Conservation (phyloP, 2,888 invertebrate genomes). For the Cerastis rubricosa region DNA sequence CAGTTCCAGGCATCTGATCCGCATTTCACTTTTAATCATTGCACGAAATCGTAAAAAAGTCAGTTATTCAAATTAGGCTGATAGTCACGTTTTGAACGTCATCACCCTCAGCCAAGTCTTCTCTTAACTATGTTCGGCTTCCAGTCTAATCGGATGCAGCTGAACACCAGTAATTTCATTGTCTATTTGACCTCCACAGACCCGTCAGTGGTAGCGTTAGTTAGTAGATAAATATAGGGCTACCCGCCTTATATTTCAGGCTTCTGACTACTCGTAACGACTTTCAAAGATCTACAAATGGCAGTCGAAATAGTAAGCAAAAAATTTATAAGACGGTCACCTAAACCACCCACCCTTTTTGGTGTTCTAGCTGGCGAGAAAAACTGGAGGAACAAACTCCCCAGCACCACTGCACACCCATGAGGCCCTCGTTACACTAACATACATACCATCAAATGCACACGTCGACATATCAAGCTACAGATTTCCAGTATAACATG, state of each 20-base stretch:
- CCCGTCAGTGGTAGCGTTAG: background rate
- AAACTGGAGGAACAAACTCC: background rate
- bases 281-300: background rate
- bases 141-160: background rate
- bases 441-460: constrained; percentile 12
- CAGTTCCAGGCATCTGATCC: background rate
- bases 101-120: background rate
- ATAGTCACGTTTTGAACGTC: background rate
- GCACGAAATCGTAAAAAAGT: background rate
- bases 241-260: too few species aligned
- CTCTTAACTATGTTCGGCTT: background rate
- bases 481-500: too few species aligned
- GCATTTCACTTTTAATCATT: constrained; percentile 3
- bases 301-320: background rate
- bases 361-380: background rate
- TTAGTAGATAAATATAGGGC: too few species aligned
- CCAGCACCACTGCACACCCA: background rate
- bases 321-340: background rate
- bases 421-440: background rate
- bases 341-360: fast-evolving
- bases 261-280: background rate
- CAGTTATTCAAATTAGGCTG: background rate
- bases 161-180: background rate
- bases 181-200: background rate
- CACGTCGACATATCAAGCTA: too few species aligned